phyloP scores from a whole-genome alignment of 2,888 invertebrate genomes.

The Cynaeus angustus region DNA sequence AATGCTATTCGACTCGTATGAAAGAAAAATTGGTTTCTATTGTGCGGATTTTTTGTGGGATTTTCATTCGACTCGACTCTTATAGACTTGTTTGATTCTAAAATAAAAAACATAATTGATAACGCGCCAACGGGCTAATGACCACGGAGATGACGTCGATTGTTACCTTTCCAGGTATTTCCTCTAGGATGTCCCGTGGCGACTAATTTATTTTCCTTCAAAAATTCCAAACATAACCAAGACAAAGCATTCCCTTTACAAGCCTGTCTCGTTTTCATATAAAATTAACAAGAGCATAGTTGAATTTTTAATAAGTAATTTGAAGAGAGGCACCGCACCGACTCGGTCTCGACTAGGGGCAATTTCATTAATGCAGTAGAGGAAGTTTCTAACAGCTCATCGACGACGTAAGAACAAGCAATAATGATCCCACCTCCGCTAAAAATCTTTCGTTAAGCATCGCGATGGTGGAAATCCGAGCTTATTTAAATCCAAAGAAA shows the following conservation, averaged over 20 bases:
- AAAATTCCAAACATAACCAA: constrained; percentile 26
- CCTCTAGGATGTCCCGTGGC: constrained; percentile 2
- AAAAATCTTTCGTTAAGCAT: constrained; percentile 35
- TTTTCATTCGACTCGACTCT: constrained; percentile 39
- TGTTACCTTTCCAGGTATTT: too few species aligned
- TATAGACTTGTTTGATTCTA: constrained; percentile 3
- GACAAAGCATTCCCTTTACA: constrained; percentile 36
- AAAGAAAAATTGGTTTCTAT: constrained; percentile 51
- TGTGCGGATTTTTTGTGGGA: constrained; percentile 37
- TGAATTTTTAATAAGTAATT: constrained; percentile 49
- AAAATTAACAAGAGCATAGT: constrained; percentile 40
- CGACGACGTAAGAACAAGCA: constrained; percentile 50
- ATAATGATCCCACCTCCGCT: constrained; percentile 50
- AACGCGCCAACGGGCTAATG: too few species aligned
- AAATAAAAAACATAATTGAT: too few species aligned
- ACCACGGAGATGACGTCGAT: too few species aligned
- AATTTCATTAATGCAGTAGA: constrained; percentile 48
- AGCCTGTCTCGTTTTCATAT: constrained; percentile 40
- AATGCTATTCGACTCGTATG: constrained; percentile 41
- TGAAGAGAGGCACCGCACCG: constrained; percentile 36
- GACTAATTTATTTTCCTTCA: constrained; percentile 9
- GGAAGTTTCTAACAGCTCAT: constrained; percentile 47
- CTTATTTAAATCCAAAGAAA: neutral
- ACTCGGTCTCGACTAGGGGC: constrained; percentile 30
- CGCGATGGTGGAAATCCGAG: neutral